Conservation (phyloP, 2,113 vertebrate genomes). For the Melospiza georgiana region DNA sequence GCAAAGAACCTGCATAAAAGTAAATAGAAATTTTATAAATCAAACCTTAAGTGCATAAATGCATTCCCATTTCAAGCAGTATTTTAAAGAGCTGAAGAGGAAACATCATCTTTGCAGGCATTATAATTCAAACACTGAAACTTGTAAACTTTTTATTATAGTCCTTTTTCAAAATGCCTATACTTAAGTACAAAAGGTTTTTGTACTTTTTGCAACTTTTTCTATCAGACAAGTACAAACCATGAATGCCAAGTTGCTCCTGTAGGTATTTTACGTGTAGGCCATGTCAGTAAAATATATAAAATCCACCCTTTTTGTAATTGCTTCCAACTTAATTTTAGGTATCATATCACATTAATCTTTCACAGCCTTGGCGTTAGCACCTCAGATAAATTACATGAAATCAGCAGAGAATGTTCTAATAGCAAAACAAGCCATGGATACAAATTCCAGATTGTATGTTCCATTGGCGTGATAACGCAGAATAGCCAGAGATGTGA, state of each 20-base stretch:
- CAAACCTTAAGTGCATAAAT: constrained; percentile 29
- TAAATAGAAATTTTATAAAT: constrained; percentile 54
- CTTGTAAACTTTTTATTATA: constrained; percentile 16
- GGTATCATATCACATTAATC: not conserved
- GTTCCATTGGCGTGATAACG: accelerated
- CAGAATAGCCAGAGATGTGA: not conserved
- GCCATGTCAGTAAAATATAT: not conserved
- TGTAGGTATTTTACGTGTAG: not conserved
- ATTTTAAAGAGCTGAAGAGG: constrained; percentile 25
- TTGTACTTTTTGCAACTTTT: not conserved
- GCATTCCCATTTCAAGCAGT: not conserved
- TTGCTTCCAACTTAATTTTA: not conserved
- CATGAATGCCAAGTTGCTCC: not conserved
- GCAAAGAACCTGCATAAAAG: not conserved
- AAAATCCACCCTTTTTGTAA: not conserved
- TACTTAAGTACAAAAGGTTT: not conserved
- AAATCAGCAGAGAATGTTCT: not conserved
- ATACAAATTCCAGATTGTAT: not conserved
- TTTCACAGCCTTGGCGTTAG: not conserved
- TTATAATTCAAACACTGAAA: constrained; percentile 44
- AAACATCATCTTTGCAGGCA: not conserved
- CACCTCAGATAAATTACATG: not conserved
- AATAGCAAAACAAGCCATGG: not conserved
- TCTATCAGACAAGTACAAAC: not conserved
- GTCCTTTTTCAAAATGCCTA: not conserved